These are phyloP conservation scores for Ridgeia piscesae DNA, from an alignment of 1,140 invertebrate species.

Conservation along the genomic window DNA sequence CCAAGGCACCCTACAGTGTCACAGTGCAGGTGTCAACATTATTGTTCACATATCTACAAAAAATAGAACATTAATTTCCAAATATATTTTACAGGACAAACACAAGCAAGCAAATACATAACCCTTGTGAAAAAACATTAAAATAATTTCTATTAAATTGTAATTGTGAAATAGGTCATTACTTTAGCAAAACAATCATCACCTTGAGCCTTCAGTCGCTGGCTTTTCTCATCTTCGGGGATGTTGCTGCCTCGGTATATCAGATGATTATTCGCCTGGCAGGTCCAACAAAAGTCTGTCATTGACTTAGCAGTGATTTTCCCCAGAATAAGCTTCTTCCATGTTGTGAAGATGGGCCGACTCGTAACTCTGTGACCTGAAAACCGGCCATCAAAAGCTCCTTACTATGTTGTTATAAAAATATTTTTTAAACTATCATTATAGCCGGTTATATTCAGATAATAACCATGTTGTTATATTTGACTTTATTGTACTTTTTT, in stretches of 20 bases:
- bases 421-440: not conserved
- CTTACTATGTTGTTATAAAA: not conserved
- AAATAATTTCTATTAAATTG: not conserved
- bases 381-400: not conserved
- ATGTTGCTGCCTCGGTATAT: slow-evolving; percentile 29
- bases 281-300: slow-evolving; percentile 37
- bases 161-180: not conserved
- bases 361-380: slow-evolving; percentile 13
- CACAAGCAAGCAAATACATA: too few species aligned
- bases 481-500: not conserved
- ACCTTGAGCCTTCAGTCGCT: not conserved
- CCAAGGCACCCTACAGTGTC: too few species aligned
- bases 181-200: not conserved
- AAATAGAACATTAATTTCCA: too few species aligned
- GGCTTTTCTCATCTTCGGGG: slow-evolving; percentile 27
- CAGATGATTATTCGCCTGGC: slow-evolving; percentile 31
- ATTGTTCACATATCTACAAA: too few species aligned
- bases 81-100: too few species aligned
- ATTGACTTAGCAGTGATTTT: slow-evolving; percentile 31
- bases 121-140: not conserved
- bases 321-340: slow-evolving; percentile 24
- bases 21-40: too few species aligned
- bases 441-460: not conserved
- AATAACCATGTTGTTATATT: not conserved
- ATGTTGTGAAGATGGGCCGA: slow-evolving; percentile 9